Evolutionary conservation across 2,113 vertebrate species (phyloP).

Genomic region (Mesocricetus auratus): DNA sequence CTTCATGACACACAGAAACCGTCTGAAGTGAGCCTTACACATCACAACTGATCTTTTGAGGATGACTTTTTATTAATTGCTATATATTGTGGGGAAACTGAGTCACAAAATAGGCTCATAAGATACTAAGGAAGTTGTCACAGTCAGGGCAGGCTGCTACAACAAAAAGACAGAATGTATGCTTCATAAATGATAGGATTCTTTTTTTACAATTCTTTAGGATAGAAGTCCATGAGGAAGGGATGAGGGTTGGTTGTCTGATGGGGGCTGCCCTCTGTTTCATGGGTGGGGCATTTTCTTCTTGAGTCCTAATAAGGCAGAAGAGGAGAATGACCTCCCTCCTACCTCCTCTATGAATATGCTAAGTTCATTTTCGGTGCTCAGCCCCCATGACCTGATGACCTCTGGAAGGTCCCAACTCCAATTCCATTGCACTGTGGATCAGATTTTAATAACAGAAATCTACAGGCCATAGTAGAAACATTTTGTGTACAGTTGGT

Average conservation of each 20-base stretch:
- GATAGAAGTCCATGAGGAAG: background rate
- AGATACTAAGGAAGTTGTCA: background rate
- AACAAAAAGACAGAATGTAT: background rate
- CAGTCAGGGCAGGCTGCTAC: background rate
- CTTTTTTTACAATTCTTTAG: background rate
- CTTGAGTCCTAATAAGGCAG: too few species aligned
- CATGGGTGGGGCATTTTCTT: background rate
- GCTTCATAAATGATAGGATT: background rate
- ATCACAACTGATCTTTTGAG: background rate
- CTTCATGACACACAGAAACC: background rate
- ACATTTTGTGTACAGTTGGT: background rate
- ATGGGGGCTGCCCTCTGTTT: background rate
- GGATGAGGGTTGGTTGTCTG: background rate
- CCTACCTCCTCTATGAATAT: background rate
- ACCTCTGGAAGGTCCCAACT: background rate
- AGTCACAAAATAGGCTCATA: background rate
- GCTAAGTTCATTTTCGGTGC: background rate
- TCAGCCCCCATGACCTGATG: background rate
- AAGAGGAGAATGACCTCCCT: background rate
- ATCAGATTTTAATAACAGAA: background rate
- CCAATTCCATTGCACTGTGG: background rate
- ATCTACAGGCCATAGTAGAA: background rate
- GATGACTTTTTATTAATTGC: background rate
- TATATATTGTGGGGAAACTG: background rate
- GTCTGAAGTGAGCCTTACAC: background rate